Conservation (phyloP, 2,797 vertebrate species). For the Hoplostethus atlanticus region DNA sequence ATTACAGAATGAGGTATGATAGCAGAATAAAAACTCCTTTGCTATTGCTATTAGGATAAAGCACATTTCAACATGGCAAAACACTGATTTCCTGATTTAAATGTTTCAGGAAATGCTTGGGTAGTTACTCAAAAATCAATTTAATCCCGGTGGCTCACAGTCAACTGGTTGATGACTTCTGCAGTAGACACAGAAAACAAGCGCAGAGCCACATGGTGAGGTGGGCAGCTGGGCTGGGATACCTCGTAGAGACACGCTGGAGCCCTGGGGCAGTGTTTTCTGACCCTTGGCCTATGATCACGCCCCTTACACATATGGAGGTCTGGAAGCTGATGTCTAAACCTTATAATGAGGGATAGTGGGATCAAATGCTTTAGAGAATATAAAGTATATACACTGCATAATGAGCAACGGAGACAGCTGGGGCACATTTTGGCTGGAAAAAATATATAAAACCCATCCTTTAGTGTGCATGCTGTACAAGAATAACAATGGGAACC, state of each 20-base stretch:
- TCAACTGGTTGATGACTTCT: not conserved
- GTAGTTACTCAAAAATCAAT: not conserved
- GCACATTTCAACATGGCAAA: constrained; percentile 23
- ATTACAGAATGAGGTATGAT: constrained; percentile 40
- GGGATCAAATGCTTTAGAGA: constrained; percentile 20
- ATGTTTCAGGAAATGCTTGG: constrained; percentile 9
- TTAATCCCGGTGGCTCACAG: constrained; percentile 4
- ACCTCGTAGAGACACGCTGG: constrained; percentile 9
- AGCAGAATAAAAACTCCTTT: constrained; percentile 19
- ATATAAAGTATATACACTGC: constrained; percentile 30
- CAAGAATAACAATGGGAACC: constrained; percentile 81
- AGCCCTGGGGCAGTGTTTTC: not conserved
- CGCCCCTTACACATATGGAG: constrained; percentile 14
- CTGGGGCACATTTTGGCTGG: constrained; percentile 65
- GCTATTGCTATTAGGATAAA: constrained; percentile 21
- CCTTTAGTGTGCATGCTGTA: constrained; percentile 60
- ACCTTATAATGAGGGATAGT: constrained; percentile 30
- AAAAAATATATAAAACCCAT: constrained; percentile 65
- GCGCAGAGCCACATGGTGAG: not conserved
- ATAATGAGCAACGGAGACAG: constrained; percentile 58
- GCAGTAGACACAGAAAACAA: constrained; percentile 29
- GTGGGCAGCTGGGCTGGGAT: not conserved
- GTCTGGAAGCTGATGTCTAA: constrained; percentile 28
- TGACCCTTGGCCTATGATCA: constrained; percentile 18
- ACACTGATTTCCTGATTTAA: constrained; percentile 14